Evolutionary conservation across 2,113 vertebrate genomes (phyloP).

Genomic region (Paradisaea rubra): DNA sequence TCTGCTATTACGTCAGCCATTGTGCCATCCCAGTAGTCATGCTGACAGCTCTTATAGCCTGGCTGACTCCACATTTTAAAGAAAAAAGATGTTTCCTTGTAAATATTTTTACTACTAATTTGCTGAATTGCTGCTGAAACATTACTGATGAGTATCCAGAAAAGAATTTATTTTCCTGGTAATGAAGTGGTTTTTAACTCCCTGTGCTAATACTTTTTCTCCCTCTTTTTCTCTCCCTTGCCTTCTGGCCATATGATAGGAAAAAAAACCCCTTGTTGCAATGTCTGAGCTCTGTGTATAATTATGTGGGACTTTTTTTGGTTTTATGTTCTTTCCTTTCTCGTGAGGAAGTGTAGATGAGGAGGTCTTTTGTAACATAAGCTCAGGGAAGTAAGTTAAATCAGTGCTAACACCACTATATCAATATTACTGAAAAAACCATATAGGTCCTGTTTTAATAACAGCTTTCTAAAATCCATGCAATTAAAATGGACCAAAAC

Average conservation of each 20-base stretch:
- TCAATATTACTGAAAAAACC: neutral
- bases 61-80: neutral
- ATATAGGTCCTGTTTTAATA: neutral
- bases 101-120: neutral
- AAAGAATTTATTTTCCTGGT: neutral
- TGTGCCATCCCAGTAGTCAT: neutral
- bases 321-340: neutral
- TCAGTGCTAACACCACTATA: neutral
- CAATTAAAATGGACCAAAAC: neutral
- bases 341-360: neutral
- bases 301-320: neutral
- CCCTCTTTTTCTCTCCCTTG: neutral
- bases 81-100: neutral
- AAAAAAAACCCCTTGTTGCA: neutral
- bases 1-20: neutral
- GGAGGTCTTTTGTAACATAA: neutral
- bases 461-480: neutral
- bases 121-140: neutral
- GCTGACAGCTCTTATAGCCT: neutral
- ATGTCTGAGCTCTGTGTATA: neutral
- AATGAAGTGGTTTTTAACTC: neutral
- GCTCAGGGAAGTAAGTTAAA: neutral
- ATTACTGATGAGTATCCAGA: neutral
- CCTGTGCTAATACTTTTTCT: neutral
- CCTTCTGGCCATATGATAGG: neutral